Evolutionary conservation across 2,113 vertebrate species (phyloP).

Genomic region (Zeus faber): DNA sequence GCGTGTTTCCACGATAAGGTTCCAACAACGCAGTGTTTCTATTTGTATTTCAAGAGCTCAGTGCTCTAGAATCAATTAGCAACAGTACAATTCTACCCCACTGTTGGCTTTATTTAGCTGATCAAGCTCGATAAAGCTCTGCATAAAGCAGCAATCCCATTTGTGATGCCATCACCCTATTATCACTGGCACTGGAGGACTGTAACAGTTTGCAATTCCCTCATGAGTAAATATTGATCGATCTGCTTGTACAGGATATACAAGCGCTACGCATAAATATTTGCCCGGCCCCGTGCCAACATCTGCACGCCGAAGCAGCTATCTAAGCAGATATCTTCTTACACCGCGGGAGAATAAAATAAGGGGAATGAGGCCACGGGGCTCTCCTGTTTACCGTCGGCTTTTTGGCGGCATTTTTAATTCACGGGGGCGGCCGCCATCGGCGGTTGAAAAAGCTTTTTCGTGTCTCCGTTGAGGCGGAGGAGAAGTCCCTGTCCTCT

Average conservation of each 20-base stretch:
- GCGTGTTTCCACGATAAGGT: no score
- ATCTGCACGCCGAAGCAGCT: slow-evolving; percentile 32
- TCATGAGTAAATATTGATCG: slow-evolving; percentile 70
- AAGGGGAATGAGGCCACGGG: slow-evolving; percentile 7
- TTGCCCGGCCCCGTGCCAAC: slow-evolving; percentile 49
- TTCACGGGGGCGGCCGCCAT: neutral
- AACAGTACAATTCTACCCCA: slow-evolving; percentile 15
- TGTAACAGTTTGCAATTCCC: slow-evolving; percentile 60
- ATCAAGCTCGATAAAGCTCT: slow-evolving; percentile 31
- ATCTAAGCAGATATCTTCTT: slow-evolving; percentile 31
- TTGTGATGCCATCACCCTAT: slow-evolving; percentile 39
- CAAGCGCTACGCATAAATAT: slow-evolving; percentile 62
- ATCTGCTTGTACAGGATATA: slow-evolving; percentile 65
- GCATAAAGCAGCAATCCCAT: slow-evolving; percentile 25
- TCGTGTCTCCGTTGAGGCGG: slow-evolving; percentile 27
- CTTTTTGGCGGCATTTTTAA: slow-evolving; percentile 22
- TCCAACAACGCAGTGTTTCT: neutral
- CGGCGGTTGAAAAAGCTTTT: slow-evolving; percentile 48
- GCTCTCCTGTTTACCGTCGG: slow-evolving; percentile 29
- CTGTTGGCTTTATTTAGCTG: slow-evolving; percentile 28
- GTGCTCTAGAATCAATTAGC: neutral
- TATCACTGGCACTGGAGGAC: slow-evolving; percentile 50
- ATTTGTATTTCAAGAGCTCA: neutral
- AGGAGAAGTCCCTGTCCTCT: slow-evolving; percentile 28
- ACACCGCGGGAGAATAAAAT: neutral